Base-by-base conservation (phyloP, 2,888 invertebrate species). In the Seira musarum region DNA sequence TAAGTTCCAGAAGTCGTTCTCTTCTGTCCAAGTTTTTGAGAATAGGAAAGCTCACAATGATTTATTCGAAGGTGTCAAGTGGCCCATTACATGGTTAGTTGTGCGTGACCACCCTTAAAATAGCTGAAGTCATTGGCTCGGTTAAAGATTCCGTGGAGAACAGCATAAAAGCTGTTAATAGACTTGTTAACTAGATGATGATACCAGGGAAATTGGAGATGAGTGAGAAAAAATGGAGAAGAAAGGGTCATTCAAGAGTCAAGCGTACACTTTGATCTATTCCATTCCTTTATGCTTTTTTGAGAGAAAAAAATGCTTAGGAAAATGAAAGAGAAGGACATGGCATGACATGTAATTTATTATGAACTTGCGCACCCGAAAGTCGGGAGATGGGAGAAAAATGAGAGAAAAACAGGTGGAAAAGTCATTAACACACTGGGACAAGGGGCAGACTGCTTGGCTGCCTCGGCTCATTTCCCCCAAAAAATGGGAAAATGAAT, bases 361-460 rank as follows among this genome's bases (percentile, higher is more conserved):
- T 30, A 60, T 70, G 40, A 40, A 40, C 40, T 8, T 25, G 46
- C 22, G 25, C 21, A 25, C 15, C 19, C 65, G 21, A 66, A 46
- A 72, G 79, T 6, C 66, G 60, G 63, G 65, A 53, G 64, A 65
- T 46, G 72, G 40, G 72, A 72, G 64, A 72, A 72, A 72, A 72
- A 72, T 72, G 72, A 72, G 49, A 72, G 35, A n/a, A 77, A 79
- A 79, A 79, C 79, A 79, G 79, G 79, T 79, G 79, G 79, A 79
- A 79, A 79, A 79, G 72, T 79, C 79, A 79, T 79, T 79, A 79
- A 8, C 63, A 53, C 35, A 70, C 67, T 40, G 67, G 68, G 35
- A 67, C 22, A n/a, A n/a, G n/a, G n/a, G n/a, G 1, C 25, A 76
- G 49, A 63, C 63, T 40, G 67, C 63, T n/a, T 72, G 71, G 40